Conservation (phyloP, 2,888 invertebrate genomes). For the Leucozona laternaria region DNA sequence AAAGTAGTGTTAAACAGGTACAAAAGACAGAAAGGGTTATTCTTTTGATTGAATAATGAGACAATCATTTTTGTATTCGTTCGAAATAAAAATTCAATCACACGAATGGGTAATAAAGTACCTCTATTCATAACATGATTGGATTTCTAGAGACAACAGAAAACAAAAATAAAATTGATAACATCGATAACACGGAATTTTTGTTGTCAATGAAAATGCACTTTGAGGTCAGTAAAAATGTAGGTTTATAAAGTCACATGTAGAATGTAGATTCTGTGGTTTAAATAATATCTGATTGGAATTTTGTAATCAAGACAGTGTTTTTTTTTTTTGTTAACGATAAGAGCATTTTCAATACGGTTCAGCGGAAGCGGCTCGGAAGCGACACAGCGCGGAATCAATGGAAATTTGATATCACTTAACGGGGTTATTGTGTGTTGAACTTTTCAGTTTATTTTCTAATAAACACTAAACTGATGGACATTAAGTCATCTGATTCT, state of each 20-base stretch:
- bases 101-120: slow-evolving; percentile 34
- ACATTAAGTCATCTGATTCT: slow-evolving; percentile 7
- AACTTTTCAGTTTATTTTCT: slow-evolving; percentile 25
- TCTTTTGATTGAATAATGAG: slow-evolving; percentile 26
- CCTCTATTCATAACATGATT: slow-evolving; percentile 45
- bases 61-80: slow-evolving; percentile 3
- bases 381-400: no score
- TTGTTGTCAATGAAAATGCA: slow-evolving; percentile 40
- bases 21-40: background rate
- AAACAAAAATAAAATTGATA: slow-evolving; percentile 11
- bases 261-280: background rate
- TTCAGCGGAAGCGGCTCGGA: no score
- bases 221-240: slow-evolving; percentile 40
- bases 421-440: slow-evolving; percentile 42
- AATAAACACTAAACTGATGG: background rate
- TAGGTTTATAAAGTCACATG: background rate
- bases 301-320: slow-evolving; percentile 14
- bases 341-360: slow-evolving; percentile 28
- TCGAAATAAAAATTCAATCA: slow-evolving; percentile 42
- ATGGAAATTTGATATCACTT: slow-evolving; percentile 45
- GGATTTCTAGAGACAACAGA: background rate
- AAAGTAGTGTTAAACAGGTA: slow-evolving; percentile 36
- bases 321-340: slow-evolving; percentile 10
- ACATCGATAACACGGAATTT: slow-evolving; percentile 41
- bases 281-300: background rate